Evolutionary conservation across 2,113 vertebrate genomes (phyloP), one percentile per base, ranked within the genome.

Genomic region (Anolis carolinensis): DNA sequence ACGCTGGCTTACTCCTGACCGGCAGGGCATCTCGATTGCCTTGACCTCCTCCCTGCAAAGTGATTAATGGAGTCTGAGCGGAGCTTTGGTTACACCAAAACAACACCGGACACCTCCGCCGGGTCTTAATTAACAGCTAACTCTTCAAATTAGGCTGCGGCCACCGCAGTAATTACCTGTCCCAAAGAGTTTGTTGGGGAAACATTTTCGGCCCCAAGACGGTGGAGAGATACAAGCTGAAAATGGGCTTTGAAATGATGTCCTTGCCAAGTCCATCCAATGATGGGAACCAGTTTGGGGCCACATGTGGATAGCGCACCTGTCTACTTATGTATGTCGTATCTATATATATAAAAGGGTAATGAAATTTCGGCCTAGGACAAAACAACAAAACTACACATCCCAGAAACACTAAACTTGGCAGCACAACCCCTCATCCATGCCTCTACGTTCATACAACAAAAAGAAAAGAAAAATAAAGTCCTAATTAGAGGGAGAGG

Each of bases 91-190:
- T 97, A 97, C 97, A 94, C 94, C 92, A 91, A 95, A 96, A 95
- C 93, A 97, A 93, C 97, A 95, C 96, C 90, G 87, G 95, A 95
- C 94, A 96, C 95, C 95, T 96, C 93, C 65, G 88, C 83, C 84
- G 92, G 94, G 94, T 79, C 97, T 98, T 98, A 98, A 98, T 98
- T 99, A 98, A 98, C 96, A 95, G 92, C 95, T 90, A 96, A 95
- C 90, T 86, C 97, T 96, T 95, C 95, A 78, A 95, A 97, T 95
- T 94, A 96, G 95, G 93, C 95, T 88, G 92, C 86, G 95, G 91
- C 90, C 89, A 95, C 94, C 91, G 90, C 95, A 94, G 95, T 96
- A 96, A 97, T 96, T 96, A 97, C 96, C 93, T 90, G 91, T 96
- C 91, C 90, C 84, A 82, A 59, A 59, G 83, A 95, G 85, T 9